Evolutionary conservation across 1,140 invertebrate species (phyloP), one percentile per base, ranked within the genome.

Genomic region (Apis cerana): DNA sequence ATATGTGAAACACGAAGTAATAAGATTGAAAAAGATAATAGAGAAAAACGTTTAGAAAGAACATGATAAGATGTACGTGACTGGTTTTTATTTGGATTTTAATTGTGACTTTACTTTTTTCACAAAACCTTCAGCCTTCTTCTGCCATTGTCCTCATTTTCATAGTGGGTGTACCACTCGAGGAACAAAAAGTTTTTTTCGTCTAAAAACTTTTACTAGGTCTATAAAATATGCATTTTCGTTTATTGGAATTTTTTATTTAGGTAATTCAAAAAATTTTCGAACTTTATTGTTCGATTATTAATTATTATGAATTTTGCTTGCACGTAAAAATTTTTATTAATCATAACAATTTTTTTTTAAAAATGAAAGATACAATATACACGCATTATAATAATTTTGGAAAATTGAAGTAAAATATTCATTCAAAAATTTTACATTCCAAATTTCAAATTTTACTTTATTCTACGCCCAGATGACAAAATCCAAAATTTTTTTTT

Each of bases 31-130:
- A n/a, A 54, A 43, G 62, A 1, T 54, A 76, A 33, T 65, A n/a
- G 0, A 43, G 13, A 13, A 67, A 13, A 9, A 8, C 17, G 23
- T 19, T 33, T 12, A 33, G 13, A 64, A 23, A 7, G 50, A 54
- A 56, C 12, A 4, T 19, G 17, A 50, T 11, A n/a, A 64, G 11
- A 43, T n/a, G 48, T 43, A 76, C 50, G 50, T 65, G 61, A 13
- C 23, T 54, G 50, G 19, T 27, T 65, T 67, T 76, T 43, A 65
- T 76, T 33, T 17, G 12, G 9, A 11, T 7, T 11, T 33, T 54
- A 64, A 76, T 76, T 75, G 58, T 61, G 21, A 75, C 33, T 62
- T 61, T 17, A 19, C 50, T 71, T 71, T 27, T 71, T 71, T 15
- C 27, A 69, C 48, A 69, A 50, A 71, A 54, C 15, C 15, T 54